Conservation (phyloP, 2,888 invertebrate species). For the Formica aserva region DNA sequence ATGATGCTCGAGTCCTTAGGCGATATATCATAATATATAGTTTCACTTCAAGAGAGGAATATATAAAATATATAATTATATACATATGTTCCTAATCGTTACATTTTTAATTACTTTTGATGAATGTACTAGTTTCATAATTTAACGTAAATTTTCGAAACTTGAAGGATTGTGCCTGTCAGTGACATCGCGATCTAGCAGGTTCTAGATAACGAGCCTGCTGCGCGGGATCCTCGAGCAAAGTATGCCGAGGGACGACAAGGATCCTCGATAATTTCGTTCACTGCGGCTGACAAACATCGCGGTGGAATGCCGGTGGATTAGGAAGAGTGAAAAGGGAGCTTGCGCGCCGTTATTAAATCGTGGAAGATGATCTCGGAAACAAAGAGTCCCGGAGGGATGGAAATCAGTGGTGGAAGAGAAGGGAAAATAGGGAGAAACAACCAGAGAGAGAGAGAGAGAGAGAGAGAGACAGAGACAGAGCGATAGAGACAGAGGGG, state of each 20-base stretch:
- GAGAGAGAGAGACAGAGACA: background rate
- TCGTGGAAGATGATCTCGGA: conserved; percentile 69
- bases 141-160: background rate
- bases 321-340: conserved; percentile 39
- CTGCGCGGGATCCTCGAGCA: conserved; percentile 15
- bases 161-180: background rate
- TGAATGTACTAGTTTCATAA: background rate
- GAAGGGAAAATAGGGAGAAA: conserved; percentile 9
- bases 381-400: conserved; percentile 48
- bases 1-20: conserved; percentile 5
- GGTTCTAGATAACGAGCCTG: background rate
- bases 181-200: background rate
- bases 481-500: background rate
- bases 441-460: background rate
- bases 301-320: conserved; percentile 40
- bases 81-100: background rate
- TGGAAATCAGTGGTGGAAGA: background rate
- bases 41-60: background rate
- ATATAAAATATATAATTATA: background rate
- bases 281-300: conserved; percentile 33
- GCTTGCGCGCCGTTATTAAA: conserved; percentile 69
- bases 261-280: conserved; percentile 64
- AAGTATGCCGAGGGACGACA: conserved; percentile 42
- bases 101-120: background rate
- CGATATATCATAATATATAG: background rate